These are phyloP conservation scores for Labeo calbasu DNA, from an alignment of 2,797 vertebrate genomes.

Conservation along the genomic window DNA sequence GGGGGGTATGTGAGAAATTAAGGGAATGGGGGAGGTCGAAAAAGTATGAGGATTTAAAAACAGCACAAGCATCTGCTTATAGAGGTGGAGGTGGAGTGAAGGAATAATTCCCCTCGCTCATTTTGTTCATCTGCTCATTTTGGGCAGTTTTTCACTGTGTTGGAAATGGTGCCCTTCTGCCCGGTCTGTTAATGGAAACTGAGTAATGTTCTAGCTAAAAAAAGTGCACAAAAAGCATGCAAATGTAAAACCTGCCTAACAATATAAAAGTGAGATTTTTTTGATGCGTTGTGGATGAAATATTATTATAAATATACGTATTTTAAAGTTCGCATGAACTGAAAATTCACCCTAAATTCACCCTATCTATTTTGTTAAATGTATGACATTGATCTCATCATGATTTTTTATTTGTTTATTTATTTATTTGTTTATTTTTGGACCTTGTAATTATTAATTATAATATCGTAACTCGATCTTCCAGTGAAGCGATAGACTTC, in stretches of 20 bases:
- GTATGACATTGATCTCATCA: background rate
- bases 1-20: conserved; percentile 20
- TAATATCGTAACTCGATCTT: background rate
- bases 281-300: background rate
- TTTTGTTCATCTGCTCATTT: conserved; percentile 45
- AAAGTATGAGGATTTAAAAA: conserved; percentile 32
- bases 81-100: conserved; percentile 33
- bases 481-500: no score
- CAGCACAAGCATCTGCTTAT: conserved; percentile 18
- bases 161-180: background rate
- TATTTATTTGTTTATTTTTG: background rate
- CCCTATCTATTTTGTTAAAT: background rate
- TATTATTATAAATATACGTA: background rate
- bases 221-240: background rate
- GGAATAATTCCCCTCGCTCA: conserved; percentile 13
- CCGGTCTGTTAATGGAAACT: background rate
- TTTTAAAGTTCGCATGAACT: background rate
- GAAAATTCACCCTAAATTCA: background rate
- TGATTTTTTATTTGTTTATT: background rate
- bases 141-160: background rate
- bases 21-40: conserved; percentile 40
- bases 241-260: background rate
- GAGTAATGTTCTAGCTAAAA: background rate
- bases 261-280: background rate
- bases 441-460: background rate